Evolutionary conservation across 2,888 invertebrate genomes (phyloP).

Genomic region (Rhyacophila evoluta): DNA sequence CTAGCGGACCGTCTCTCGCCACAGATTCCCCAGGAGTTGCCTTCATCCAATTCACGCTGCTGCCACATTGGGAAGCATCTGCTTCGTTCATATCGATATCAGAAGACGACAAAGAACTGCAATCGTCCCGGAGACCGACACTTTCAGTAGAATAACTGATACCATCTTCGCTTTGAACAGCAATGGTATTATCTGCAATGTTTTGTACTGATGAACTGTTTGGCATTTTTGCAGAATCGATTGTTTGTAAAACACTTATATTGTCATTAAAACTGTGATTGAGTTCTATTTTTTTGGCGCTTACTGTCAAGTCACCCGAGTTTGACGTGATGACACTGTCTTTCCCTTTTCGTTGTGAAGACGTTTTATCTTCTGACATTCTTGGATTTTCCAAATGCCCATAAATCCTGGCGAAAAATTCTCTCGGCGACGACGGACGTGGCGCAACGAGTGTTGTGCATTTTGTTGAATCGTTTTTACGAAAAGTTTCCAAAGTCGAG

Average conservation of each 20-base stretch:
- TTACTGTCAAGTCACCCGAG: neutral
- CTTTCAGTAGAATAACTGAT: neutral
- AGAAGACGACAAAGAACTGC: constrained; percentile 60
- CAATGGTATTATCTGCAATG: neutral
- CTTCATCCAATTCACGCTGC: neutral
- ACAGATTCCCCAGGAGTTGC: neutral
- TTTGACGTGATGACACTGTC: neutral
- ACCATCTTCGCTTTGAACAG: neutral
- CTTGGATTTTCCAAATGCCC: constrained; percentile 75
- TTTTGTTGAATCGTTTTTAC: neutral
- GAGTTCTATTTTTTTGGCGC: neutral
- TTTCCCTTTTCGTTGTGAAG: neutral
- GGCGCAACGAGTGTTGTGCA: constrained; percentile 56
- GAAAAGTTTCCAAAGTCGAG: neutral
- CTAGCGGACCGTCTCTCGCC: neutral
- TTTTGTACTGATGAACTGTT: neutral
- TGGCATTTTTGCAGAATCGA: neutral
- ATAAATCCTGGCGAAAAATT: constrained; percentile 84
- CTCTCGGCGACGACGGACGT: constrained; percentile 81
- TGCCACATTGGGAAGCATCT: neutral
- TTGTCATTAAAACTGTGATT: neutral
- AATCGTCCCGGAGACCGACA: constrained; percentile 27
- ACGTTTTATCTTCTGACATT: neutral
- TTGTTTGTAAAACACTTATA: neutral
- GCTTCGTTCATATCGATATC: constrained; percentile 61